Conservation (phyloP, 2,888 invertebrate genomes). For the Leptinotarsa peninsularis region DNA sequence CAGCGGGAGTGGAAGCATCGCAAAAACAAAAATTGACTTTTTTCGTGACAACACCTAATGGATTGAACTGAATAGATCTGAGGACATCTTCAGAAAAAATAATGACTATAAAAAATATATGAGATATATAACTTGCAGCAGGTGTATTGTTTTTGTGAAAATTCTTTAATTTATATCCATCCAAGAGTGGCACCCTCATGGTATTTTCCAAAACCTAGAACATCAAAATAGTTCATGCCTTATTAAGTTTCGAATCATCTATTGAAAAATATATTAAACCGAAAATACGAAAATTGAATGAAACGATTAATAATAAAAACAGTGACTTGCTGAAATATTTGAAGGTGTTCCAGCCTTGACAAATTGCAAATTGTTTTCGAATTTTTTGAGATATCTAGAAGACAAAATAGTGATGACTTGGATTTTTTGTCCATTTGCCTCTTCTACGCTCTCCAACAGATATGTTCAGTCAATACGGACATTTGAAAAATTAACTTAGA, state of each 20-base stretch:
- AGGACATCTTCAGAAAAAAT: background rate
- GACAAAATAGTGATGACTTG: background rate
- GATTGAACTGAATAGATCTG: background rate
- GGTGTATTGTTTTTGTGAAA: constrained; percentile 32
- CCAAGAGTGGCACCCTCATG: constrained; percentile 12
- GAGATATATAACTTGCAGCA: constrained; percentile 15
- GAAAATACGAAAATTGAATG: constrained; percentile 38
- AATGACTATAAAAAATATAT: background rate
- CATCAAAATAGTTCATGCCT: constrained; percentile 45
- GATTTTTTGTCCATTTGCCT: background rate
- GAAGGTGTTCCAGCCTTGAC: constrained; percentile 30
- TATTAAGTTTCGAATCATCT: constrained; percentile 42
- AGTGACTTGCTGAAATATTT: constrained; percentile 40
- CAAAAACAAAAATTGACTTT: no score
- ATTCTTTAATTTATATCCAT: constrained; percentile 26
- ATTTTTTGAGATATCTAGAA: constrained; percentile 5
- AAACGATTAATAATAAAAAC: constrained; percentile 45
- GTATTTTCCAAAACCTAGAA: constrained; percentile 38
- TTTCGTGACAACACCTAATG: no score
- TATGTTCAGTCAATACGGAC: no score
- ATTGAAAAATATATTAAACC: constrained; percentile 39
- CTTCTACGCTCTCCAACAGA: background rate
- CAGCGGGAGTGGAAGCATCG: no score
- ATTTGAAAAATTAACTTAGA: no score
- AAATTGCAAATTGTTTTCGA: constrained; percentile 41